Base-by-base conservation (phyloP, 2,888 invertebrate species). In the Phalangium opilio region DNA sequence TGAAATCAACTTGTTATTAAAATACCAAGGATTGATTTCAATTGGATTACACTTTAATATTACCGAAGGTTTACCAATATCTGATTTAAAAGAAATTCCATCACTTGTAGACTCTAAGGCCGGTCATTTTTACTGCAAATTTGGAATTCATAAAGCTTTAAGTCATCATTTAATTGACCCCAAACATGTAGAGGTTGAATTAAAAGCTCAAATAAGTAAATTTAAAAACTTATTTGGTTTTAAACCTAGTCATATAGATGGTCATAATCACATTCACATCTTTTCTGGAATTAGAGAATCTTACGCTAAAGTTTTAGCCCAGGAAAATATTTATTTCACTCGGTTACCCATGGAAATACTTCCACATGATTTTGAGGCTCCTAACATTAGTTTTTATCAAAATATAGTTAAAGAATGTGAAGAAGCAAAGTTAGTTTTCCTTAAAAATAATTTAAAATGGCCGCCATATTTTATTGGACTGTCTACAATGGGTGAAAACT, bases 1-100 rank as follows among this genome's bases (percentile, higher is more conserved):
- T 7, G 27, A 27, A 27, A 27, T 27, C 8, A 8, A 27, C 27
- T 7, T 8, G 4, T 27, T 27, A 27, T 27, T 27, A 27, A 27
- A 27, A 27, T 7, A 4, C 8, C 27, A 27, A 27, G 27, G 27
- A 27, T 41, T 41, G n/a, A 20, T 11, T 14, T 41, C 14, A 10
- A 20, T 41, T 20, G 41, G 41, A 19, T 41, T 41, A 11, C 41
- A 41, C 21, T 41, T 41, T 14, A 41, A 41, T 20, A 41, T 41
- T n/a, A 41, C 19, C 12, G 41, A 41, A 41, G 41, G 41, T 20
- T 17, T 14, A 3, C 11, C 41, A 11, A 7, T 27, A 27, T 27
- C 8, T 4, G 8, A 27, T 3, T 4, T 14, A 14, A 11, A 17
- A 14, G 11, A 12, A 14, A 39, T 39, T 39, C 14, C 39, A 14